Conservation (phyloP, 30 jellyfish, hydroid and myxozoan genomes). For the Mastigias papua region DNA sequence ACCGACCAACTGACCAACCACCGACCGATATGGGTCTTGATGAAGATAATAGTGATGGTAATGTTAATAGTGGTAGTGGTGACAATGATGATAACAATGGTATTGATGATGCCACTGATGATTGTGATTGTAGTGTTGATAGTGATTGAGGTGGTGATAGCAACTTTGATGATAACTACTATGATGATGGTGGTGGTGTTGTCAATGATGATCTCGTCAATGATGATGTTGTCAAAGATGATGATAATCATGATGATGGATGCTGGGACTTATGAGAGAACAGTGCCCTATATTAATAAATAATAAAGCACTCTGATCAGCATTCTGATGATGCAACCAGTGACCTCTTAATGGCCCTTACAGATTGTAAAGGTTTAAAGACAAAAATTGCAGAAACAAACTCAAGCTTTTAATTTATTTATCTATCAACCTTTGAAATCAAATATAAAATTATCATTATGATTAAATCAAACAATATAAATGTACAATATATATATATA, state of each 20-base stretch:
- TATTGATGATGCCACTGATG: too few relatives aligned
- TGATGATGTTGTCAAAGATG: too few relatives aligned
- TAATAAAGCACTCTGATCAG: neutral
- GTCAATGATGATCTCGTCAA: too few relatives aligned
- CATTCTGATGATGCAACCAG: slow-evolving; percentile 18
- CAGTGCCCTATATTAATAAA: neutral
- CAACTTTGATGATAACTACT: too few relatives aligned
- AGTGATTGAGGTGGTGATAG: too few relatives aligned
- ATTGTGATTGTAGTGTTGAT: too few relatives aligned
- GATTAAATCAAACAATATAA: slow-evolving; percentile 6
- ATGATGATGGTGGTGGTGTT: too few relatives aligned
- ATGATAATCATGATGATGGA: neutral
- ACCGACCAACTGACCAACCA: too few relatives aligned
- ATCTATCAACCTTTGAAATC: neutral
- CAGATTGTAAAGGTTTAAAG: neutral
- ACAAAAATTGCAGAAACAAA: neutral
- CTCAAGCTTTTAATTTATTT: neutral
- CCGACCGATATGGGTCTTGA: too few relatives aligned
- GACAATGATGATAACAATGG: too few relatives aligned
- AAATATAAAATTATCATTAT: slow-evolving; percentile 16
- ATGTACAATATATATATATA: slow-evolving; percentile 15
- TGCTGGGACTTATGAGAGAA: neutral
- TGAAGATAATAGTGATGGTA: too few relatives aligned
- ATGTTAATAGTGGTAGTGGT: too few relatives aligned
- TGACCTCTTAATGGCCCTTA: slow-evolving; percentile 2